Evolutionary conservation across 2,797 vertebrate genomes (phyloP), one percentile per base, ranked within the genome.

Genomic region (Hypotaenidia philippensis): DNA sequence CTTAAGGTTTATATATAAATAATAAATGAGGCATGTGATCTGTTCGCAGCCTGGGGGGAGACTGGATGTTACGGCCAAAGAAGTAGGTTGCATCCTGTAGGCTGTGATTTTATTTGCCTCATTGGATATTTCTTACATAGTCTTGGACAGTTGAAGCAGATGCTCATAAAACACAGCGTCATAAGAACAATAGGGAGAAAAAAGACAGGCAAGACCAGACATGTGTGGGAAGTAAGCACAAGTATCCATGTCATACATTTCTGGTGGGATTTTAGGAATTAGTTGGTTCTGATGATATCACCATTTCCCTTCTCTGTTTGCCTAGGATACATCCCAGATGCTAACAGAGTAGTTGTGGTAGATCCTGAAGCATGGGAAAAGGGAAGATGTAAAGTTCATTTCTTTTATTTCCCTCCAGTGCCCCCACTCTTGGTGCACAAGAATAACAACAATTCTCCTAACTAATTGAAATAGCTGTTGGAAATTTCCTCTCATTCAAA

Each of bases 61-160:
- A 38, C 38, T 7, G 11, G 87, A 44, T 76, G 38, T 76, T 89
- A 23, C 4, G 50, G 72, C 65, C 83, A 65, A 34, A 87, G 75
- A 76, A 69, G 50, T 5, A 72, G 71, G 57, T 75, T 91, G 72
- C 45, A 47, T 94, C 87, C 69, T 90, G 34, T 61, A 90, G 55
- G 10, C 34, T 34, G 38, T 34, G 85, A 36, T 90, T 93, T 91
- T 93, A 83, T 94, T 83, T 40, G 13, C 47, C 69, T 72, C 52
- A 15, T 47, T 74, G 79, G 84, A 23, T 89, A 32, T 82, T 95
- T 74, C 91, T 83, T 66, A 41, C 34, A 40, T 53, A 69, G 76
- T 61, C 65, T 47, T 72, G 80, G 85, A 86, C 90, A 91, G 57
- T 32, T 93, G 70, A 79, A 94, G 82, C 90, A 94, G 70, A 87